Evolutionary conservation across 2,888 invertebrate species (phyloP), one percentile per base, ranked within the genome.

Genomic region (Sphaeridia pumilis): DNA sequence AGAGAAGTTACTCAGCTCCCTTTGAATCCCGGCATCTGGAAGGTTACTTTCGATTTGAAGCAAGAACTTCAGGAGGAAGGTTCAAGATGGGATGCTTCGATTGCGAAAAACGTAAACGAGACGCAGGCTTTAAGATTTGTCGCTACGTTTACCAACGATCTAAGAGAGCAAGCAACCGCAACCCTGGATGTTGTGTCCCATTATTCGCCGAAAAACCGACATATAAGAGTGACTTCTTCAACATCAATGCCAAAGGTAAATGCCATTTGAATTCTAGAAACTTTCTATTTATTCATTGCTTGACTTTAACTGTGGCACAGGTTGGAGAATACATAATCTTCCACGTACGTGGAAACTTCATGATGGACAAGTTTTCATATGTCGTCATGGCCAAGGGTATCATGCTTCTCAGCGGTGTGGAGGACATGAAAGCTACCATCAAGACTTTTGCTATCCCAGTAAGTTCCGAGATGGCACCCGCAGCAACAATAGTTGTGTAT

Each of bases 251-350:
- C 90, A 0, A 79, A 76, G 75, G 84, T 83, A 68, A 7, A 14
- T 31, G 14, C 31, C 31, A 31, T 31, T 31, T 14, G 31, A 14
- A 7, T 31, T 7, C 31, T 31, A 31, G 14, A 14, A 14, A 31
- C 14, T 7, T 10, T 10, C 14, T 10, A 31, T 14, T 10, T 31
- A 14, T 10, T 31, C 14, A 31, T 14, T 31, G 24, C n/a, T 2
- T 35, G n/a, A 46, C 38, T 51, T 28, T 44, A 12, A 35, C 25
- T 44, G 12, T 36, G 21, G 28, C 49, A 38, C 72, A 86, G 78
- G 90, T 94, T 17, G 93, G 93, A 27, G 88, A 93, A 70, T 94
- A 92, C 69, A 84, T 94, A 66, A 83, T 95, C 53, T 86, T 95
- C 69, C 94, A 94, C 69, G 87, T 95, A 24, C 81, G 88, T 64